Conservation (phyloP, 1,140 invertebrate genomes). For the Dendrolimus punctatus region DNA sequence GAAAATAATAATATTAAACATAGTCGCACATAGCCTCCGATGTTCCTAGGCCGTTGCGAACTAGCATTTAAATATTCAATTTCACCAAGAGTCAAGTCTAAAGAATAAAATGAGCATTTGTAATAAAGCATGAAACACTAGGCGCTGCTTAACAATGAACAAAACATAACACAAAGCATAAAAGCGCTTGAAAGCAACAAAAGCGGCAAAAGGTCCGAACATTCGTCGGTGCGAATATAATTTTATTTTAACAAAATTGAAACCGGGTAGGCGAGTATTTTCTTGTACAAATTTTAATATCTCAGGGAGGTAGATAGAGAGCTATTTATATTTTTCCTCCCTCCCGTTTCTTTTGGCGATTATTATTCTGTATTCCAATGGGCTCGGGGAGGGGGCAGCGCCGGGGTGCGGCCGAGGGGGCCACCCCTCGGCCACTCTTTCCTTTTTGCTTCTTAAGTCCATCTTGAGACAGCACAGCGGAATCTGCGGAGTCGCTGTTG, state of each 20-base stretch:
- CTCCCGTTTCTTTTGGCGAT: constrained; percentile 68
- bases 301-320: constrained; percentile 40
- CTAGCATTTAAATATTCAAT: too few relatives aligned
- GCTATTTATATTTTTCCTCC: constrained; percentile 69
- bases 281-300: constrained; percentile 70
- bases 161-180: neutral
- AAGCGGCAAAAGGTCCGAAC: constrained; percentile 5
- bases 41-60: too few relatives aligned
- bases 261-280: constrained; percentile 33
- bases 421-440: constrained; percentile 56
- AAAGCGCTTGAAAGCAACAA: constrained; percentile 7
- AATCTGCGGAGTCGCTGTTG: constrained; percentile 29
- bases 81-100: too few relatives aligned
- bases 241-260: constrained; percentile 63
- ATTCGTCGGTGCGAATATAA: constrained; percentile 31
- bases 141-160: too few relatives aligned
- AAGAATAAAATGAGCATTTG: too few relatives aligned
- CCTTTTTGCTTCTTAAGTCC: constrained; percentile 71
- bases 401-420: constrained; percentile 6
- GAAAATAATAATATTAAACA: too few relatives aligned
- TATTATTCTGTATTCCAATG: constrained; percentile 70
- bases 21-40: too few relatives aligned
- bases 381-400: constrained; percentile 25
- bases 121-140: too few relatives aligned
- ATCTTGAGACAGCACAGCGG: constrained; percentile 57